A percentile compares a stretch with the other conserved stretches of the same genome.
Conservation (phyloP, 1,140 invertebrate genomes). For the Zelostemma sp. region DNA sequence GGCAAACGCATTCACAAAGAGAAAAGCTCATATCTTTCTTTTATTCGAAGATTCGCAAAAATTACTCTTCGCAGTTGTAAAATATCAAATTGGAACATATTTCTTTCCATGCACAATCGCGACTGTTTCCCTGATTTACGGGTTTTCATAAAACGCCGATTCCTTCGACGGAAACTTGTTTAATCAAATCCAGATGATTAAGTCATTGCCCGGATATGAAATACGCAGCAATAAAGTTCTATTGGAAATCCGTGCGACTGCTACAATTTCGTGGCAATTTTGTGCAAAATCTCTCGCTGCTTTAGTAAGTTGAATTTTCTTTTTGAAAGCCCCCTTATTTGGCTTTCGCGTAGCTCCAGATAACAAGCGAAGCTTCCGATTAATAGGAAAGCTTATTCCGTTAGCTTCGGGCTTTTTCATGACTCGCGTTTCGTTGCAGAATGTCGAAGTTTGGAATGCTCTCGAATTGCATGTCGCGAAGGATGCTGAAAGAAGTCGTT, state of each 20-base stretch:
- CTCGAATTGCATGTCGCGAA: neutral
- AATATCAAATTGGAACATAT: neutral
- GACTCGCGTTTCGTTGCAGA: neutral
- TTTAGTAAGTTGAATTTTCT: neutral
- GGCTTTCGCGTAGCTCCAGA: neutral
- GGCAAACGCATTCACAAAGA: neutral
- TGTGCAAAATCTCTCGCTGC: neutral
- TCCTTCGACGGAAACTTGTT: slow-evolving; percentile 7
- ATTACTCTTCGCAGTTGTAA: neutral
- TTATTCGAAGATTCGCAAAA: neutral
- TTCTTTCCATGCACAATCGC: neutral
- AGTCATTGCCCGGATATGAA: neutral
- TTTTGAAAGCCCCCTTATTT: neutral
- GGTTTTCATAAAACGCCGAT: neutral
- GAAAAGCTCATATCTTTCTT: neutral
- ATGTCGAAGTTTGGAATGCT: neutral
- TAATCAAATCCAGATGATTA: slow-evolving; percentile 7
- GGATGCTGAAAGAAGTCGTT: neutral
- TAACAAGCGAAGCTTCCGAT: slow-evolving; percentile 4
- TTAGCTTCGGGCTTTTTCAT: neutral
- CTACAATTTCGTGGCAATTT: neutral
- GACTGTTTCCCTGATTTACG: neutral
- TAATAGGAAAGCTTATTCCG: neutral
- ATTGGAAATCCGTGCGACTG: slow-evolving; percentile 2
- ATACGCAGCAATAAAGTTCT: slow-evolving; percentile 10